These are phyloP conservation scores for Neoscelio sp. DNA, from an alignment of 2,888 invertebrate species.

Conservation along the genomic window DNA sequence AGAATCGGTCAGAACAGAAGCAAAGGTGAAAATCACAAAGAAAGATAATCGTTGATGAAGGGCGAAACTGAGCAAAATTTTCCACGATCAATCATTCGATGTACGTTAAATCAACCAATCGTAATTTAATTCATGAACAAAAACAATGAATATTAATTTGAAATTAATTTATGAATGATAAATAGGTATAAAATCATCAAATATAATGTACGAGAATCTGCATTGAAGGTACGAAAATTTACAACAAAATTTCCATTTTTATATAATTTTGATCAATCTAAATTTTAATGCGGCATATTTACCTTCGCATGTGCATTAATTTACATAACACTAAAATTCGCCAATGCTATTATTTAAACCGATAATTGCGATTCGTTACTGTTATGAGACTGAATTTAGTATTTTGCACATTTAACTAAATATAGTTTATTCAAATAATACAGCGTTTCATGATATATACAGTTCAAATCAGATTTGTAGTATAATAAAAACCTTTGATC, in stretches of 20 bases:
- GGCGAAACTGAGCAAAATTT: constrained; percentile 21
- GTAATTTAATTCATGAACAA: no score
- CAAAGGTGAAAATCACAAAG: constrained; percentile 38
- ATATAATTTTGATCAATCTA: constrained; percentile 37
- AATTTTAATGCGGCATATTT: constrained; percentile 5
- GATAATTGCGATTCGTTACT: constrained; percentile 16
- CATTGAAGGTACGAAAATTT: no score
- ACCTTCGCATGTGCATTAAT: constrained; percentile 10
- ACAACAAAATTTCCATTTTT: constrained; percentile 37
- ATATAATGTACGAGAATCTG: no score
- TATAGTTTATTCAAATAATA: constrained; percentile 11
- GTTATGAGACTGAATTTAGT: constrained; percentile 14
- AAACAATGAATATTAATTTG: no score
- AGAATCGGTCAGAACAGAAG: constrained; percentile 39
- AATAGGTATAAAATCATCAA: no score
- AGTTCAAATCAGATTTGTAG: not conserved
- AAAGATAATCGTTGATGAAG: constrained; percentile 7
- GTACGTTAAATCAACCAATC: no score
- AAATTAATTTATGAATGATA: no score
- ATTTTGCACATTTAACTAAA: not conserved
- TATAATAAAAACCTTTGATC: not conserved
- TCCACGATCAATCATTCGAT: constrained; percentile 6
- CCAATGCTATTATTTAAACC: constrained; percentile 24
- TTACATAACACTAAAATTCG: constrained; percentile 25
- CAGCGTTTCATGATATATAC: not conserved